Evolutionary conservation across 2,113 vertebrate species (phyloP).

Genomic region (Peucedramus taeniatus): DNA sequence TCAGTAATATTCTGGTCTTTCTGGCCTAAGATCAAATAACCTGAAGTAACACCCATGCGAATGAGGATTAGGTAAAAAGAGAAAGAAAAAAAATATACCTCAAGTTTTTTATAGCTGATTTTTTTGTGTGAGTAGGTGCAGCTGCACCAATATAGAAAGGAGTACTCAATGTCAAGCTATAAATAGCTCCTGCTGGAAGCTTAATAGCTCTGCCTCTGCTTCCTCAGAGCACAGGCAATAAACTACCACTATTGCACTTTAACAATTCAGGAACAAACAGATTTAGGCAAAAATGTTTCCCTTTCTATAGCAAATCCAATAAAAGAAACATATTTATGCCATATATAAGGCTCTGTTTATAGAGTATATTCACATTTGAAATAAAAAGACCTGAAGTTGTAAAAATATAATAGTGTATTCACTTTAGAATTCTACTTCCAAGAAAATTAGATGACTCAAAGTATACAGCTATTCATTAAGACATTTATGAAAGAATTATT

Average conservation of each 20-base stretch:
- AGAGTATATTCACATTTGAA: constrained; percentile 40
- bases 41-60: constrained; percentile 53
- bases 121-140: constrained; percentile 62
- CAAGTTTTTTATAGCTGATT: constrained; percentile 61
- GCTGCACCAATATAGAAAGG: constrained; percentile 71
- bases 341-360: constrained; percentile 49
- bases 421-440: constrained; percentile 8
- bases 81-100: neutral
- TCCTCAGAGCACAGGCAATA: constrained; percentile 71
- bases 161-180: constrained; percentile 73
- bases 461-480: constrained; percentile 22
- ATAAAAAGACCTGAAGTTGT: constrained; percentile 40
- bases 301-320: constrained; percentile 67
- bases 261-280: constrained; percentile 70
- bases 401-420: constrained; percentile 51
- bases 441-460: constrained; percentile 2
- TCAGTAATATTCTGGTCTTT: constrained; percentile 12
- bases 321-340: constrained; percentile 63
- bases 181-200: constrained; percentile 74
- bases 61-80: constrained; percentile 43
- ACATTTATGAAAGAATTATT: neutral
- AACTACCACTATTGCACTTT: constrained; percentile 65
- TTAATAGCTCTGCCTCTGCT: constrained; percentile 70
- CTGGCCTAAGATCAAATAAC: constrained; percentile 49
- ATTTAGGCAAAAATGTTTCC: constrained; percentile 67